Conservation (phyloP, 1,140 invertebrate genomes). For the Bombyx mandarina region DNA sequence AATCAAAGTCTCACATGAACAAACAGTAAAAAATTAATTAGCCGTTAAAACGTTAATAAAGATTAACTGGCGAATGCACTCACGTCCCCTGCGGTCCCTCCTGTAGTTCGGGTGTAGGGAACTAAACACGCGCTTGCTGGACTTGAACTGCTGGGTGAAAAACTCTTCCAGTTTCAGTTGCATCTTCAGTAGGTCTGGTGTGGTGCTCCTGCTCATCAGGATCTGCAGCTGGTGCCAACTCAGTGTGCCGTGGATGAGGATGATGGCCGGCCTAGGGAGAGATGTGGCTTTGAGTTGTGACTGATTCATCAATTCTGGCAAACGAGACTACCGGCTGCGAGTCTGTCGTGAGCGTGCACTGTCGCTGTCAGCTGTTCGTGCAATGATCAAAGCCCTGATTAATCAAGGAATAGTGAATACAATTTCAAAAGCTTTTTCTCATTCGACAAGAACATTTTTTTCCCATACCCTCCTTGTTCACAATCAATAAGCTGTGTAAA, state of each 20-base stretch:
- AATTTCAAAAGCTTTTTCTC: too few relatives aligned
- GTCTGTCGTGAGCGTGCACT: too few relatives aligned
- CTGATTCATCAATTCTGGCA: neutral
- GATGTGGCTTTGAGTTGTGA: neutral
- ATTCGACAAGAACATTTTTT: too few relatives aligned
- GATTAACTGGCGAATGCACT: conserved; percentile 48
- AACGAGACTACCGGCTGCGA: too few relatives aligned
- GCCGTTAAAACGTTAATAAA: neutral
- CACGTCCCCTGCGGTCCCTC: conserved; percentile 37
- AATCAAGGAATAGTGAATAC: too few relatives aligned
- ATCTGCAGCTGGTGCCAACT: conserved; percentile 96
- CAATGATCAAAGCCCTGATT: too few relatives aligned
- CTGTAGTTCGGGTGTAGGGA: conserved; percentile 74
- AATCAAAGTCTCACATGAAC: too few relatives aligned
- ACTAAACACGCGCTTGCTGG: conserved; percentile 90
- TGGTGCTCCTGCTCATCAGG: conserved; percentile 96
- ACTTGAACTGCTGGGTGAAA: conserved; percentile 95
- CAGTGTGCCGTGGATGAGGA: conserved; percentile 94
- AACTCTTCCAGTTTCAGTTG: conserved; percentile 97
- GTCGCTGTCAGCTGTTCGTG: too few relatives aligned
- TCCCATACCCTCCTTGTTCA: too few relatives aligned
- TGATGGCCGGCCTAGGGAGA: conserved; percentile 83
- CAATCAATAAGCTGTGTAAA: too few relatives aligned
- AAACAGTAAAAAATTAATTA: too few relatives aligned
- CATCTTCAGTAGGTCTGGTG: conserved; percentile 96